Evolutionary conservation across 2,113 vertebrate species (phyloP).

Genomic region (Strigops habroptila): DNA sequence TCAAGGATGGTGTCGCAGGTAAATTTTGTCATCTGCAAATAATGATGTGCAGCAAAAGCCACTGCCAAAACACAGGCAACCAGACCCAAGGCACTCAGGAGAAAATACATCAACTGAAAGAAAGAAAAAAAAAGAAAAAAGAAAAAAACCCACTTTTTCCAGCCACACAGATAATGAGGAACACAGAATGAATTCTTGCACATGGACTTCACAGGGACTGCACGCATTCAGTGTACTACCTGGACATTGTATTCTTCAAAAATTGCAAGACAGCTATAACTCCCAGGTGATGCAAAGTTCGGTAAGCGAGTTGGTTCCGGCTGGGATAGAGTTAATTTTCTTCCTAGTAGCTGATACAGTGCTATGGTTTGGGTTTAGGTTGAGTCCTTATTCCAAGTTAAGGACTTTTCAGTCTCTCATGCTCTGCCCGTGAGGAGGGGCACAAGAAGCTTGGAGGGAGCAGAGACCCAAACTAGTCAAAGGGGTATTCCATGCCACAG

Average conservation of each 20-base stretch:
- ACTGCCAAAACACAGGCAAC: conserved; percentile 83
- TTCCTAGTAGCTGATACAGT: neutral
- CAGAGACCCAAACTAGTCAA: neutral
- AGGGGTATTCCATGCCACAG: neutral
- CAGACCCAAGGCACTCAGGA: conserved; percentile 84
- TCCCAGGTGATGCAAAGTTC: neutral
- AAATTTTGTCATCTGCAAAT: conserved; percentile 76
- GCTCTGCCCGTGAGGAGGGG: neutral
- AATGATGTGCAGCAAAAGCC: conserved; percentile 86
- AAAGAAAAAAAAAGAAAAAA: neutral
- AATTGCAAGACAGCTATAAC: neutral
- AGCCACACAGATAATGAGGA: neutral
- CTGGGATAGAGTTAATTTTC: neutral
- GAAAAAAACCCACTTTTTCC: rapidly evolving
- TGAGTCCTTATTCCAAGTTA: neutral
- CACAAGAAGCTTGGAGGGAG: neutral
- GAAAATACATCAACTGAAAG: conserved; percentile 88
- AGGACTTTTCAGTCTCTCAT: neutral
- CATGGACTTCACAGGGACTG: neutral
- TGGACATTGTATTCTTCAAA: neutral
- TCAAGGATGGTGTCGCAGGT: conserved; percentile 62
- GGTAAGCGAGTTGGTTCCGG: neutral
- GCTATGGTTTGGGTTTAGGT: neutral
- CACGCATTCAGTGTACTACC: rapidly evolving
- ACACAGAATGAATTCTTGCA: neutral